Percentiles rank a stretch among this genome's conserved stretches.
Evolutionary conservation across 2,888 invertebrate genomes (phyloP).

Genomic region (Lasius fuliginosus): DNA sequence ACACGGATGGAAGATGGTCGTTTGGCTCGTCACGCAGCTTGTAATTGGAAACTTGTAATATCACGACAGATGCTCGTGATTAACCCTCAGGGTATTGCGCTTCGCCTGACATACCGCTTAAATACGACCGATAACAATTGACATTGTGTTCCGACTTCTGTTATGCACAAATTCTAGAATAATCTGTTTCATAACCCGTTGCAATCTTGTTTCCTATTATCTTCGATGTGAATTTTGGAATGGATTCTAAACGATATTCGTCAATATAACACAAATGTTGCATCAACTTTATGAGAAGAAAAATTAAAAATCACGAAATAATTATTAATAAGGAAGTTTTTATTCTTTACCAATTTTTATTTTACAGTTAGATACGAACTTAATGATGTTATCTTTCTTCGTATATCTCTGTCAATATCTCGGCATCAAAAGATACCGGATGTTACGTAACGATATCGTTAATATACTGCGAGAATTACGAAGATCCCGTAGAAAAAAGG

Average conservation of each 20-base stretch:
- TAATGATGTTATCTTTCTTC: not conserved
- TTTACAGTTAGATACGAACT: not conserved
- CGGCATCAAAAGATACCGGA: not conserved
- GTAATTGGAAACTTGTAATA: slow-evolving; percentile 48
- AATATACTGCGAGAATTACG: slow-evolving; percentile 39
- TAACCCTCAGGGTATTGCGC: not conserved
- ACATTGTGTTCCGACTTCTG: not conserved
- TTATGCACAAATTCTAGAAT: not conserved
- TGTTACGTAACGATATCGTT: slow-evolving; percentile 41
- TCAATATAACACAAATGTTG: not conserved
- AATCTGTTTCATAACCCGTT: not conserved
- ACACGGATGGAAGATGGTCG: slow-evolving; percentile 7
- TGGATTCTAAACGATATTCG: not conserved
- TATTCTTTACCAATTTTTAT: not conserved
- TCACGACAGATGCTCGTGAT: slow-evolving; percentile 40
- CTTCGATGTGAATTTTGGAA: not conserved
- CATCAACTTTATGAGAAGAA: not conserved
- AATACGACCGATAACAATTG: slow-evolving; percentile 26
- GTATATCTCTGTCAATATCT: not conserved
- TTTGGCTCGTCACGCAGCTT: slow-evolving; percentile 14
- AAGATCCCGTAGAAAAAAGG: slow-evolving; percentile 8
- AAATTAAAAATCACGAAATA: not conserved
- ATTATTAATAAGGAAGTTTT: not conserved
- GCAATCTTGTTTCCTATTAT: not conserved
- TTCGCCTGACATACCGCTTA: not conserved